A percentile compares a stretch with the other conserved stretches of the same genome.
Conservation (phyloP, 2,888 invertebrate genomes). For the Pegoplata infirma region DNA sequence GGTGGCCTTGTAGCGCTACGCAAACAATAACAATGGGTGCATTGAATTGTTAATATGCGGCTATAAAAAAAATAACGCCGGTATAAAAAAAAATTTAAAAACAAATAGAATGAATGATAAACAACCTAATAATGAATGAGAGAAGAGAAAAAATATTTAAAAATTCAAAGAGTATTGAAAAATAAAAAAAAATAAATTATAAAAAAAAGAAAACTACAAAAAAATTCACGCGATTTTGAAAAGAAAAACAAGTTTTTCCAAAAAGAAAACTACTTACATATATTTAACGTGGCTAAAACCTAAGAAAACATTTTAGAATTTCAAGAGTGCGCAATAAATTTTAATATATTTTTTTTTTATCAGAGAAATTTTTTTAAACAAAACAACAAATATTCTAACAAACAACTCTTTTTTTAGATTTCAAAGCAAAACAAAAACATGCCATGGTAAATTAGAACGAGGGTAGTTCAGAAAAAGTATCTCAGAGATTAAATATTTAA, state of each 20-base stretch:
- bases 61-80: slow-evolving; percentile 22
- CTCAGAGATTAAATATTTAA: slow-evolving; percentile 10
- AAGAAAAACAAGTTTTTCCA: slow-evolving; percentile 25
- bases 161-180: too few relatives aligned
- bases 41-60: slow-evolving; percentile 32
- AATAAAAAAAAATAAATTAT: neutral
- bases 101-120: neutral
- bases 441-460: slow-evolving; percentile 20
- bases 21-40: slow-evolving; percentile 26
- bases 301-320: slow-evolving; percentile 19
- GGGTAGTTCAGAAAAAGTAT: slow-evolving; percentile 29
- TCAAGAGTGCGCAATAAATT: slow-evolving; percentile 53
- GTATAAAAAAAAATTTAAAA: slow-evolving; percentile 10
- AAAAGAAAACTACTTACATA: neutral
- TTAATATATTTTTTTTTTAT: slow-evolving; percentile 6
- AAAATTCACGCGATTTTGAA: neutral
- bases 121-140: neutral
- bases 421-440: slow-evolving; percentile 34
- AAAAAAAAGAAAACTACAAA: neutral
- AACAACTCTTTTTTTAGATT: slow-evolving; percentile 39
- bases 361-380: slow-evolving; percentile 40
- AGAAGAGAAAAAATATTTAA: neutral
- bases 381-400: slow-evolving; percentile 33
- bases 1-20: slow-evolving; percentile 32
- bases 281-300: neutral